Conservation (phyloP, 2,888 invertebrate species). For the Pilophorus perplexus region DNA sequence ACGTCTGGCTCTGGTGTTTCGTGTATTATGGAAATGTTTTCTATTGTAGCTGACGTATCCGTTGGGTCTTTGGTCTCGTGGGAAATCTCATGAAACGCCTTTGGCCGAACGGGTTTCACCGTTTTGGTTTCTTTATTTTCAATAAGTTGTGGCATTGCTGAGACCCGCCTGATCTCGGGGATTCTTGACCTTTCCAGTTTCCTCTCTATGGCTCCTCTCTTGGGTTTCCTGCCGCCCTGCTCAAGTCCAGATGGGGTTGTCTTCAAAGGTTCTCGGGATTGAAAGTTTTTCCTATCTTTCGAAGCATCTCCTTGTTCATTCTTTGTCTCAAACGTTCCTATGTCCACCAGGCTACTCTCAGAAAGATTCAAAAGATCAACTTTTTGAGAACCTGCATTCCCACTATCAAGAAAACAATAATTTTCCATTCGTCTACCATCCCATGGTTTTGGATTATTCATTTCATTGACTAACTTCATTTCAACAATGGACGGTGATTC, state of each 20-base stretch:
- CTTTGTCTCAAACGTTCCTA: neutral
- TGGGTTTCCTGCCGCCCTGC: no score
- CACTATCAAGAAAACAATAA: neutral
- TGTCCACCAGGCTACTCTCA: neutral
- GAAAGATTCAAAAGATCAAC: conserved; percentile 4
- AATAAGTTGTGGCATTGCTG: no score
- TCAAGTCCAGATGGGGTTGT: neutral
- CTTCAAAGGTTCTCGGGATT: neutral
- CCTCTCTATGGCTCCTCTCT: no score
- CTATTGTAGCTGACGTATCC: no score
- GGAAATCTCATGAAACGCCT: no score
- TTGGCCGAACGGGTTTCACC: no score
- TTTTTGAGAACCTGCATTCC: neutral
- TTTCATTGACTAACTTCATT: neutral
- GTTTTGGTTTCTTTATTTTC: no score
- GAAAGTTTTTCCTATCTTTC: conserved; percentile 1
- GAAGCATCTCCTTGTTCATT: neutral
- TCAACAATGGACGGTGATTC: conserved; percentile 10
- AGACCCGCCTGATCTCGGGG: no score
- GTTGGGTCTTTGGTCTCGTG: no score
- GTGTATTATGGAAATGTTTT: no score
- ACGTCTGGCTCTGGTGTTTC: no score
- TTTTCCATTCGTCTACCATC: conserved; percentile 1
- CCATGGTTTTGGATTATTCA: neutral
- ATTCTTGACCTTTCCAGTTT: no score